Conservation (phyloP, 2,888 invertebrate species). For the Drosophila sordidula region DNA sequence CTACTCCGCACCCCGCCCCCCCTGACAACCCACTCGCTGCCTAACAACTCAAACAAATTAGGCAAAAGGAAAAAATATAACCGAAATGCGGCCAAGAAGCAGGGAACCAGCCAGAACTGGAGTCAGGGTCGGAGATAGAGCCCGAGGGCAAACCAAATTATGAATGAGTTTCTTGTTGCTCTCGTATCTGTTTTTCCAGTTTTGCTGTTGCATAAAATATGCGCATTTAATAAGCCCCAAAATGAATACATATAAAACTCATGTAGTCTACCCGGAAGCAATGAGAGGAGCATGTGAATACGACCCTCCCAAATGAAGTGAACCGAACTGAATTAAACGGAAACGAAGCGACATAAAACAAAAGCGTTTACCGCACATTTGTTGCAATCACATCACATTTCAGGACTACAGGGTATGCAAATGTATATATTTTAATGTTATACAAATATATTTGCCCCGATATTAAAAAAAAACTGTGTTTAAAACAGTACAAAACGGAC, state of each 20-base stretch:
- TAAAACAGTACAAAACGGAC: no score
- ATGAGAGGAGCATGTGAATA: conserved; percentile 54
- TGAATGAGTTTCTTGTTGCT: conserved; percentile 57
- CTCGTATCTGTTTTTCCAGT: conserved; percentile 26
- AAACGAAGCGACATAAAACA: conserved; percentile 45
- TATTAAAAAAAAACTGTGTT: no score
- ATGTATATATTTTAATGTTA: no score
- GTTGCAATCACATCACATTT: conserved; percentile 39
- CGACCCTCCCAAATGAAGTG: conserved; percentile 25
- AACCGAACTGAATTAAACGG: conserved; percentile 27
- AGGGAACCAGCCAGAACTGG: conserved; percentile 22
- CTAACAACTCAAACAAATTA: conserved; percentile 71
- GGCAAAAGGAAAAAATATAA: conserved; percentile 41
- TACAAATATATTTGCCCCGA: no score
- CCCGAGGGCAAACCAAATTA: conserved; percentile 54
- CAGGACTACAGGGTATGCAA: not conserved
- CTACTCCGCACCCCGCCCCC: no score
- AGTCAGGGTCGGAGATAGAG: conserved; percentile 3
- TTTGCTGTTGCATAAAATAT: conserved; percentile 71
- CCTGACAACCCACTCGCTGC: conserved; percentile 25
- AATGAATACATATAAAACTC: conserved; percentile 44
- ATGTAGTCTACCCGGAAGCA: conserved; percentile 27
- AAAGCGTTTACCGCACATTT: conserved; percentile 50
- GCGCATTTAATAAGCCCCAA: conserved; percentile 74
- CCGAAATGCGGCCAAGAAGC: conserved; percentile 21